Base-by-base conservation (phyloP, 2,797 vertebrate genomes). In the Pseudochirops corinnae region DNA sequence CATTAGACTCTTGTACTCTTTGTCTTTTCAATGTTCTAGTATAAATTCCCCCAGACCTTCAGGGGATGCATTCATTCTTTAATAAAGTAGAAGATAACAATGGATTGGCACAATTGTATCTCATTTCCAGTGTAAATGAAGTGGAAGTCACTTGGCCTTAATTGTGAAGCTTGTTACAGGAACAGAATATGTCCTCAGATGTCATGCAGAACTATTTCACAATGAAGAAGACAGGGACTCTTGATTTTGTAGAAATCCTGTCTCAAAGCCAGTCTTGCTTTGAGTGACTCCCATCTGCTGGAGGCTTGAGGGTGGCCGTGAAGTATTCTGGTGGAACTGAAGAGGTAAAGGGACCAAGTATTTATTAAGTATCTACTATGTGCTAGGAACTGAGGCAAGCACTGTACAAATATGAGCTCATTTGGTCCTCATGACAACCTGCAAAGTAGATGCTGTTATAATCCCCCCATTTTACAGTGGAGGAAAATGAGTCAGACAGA, bases 91-190 rank as follows among this genome's bases (percentile, higher is more conserved):
- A 97, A 98, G 98, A 98, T 92, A 97, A 96, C 94, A 95, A 91
- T 0, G 93, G 97, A 98, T 98, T 98, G 98, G 97, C 90, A 93
- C 95, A 98, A 97, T 95, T 97, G 93, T 96, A 98, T 98, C 96
- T 98, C 97, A 98, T 98, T 98, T 98, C 96, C 95, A 95, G 96
- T 0, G 28, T 97, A 98, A 98, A 98, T 98, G 97, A 98, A 97
- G 97, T 97, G 95, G 96, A 97, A 97, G 97, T 95, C 92, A 67
- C 94, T 62, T 92, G 74, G 94, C 95, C 97, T 95, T 98, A 98
- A 98, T 98, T 98, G 97, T 96, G 97, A 98, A 98, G 97, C 96
- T 96, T 93, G 98, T 98, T 98, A 98, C 87, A 95, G 92, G 96
- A 97, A 97, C 24, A 55, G 95, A 98, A 97, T 94, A 90, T 91